Evolutionary conservation across 2,113 vertebrate genomes (phyloP).

Genomic region (Phyllostomus hastatus): DNA sequence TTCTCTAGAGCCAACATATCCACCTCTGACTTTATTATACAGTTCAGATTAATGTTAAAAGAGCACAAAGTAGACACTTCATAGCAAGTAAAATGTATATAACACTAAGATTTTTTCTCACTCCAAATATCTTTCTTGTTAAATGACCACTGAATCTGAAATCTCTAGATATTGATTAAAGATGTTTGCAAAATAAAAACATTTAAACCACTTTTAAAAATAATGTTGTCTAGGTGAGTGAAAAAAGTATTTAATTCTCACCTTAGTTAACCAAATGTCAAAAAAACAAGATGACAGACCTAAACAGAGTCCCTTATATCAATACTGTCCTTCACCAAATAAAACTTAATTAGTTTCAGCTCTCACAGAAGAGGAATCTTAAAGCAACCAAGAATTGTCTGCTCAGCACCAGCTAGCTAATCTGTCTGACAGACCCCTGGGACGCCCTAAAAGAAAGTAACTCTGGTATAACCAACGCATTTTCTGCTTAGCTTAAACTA

Average conservation of each 20-base stretch:
- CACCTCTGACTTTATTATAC: not conserved
- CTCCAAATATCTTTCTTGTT: not conserved
- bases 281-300: not conserved
- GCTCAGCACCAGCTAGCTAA: not conserved
- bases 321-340: not conserved
- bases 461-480: not conserved
- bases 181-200: not conserved
- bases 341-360: not conserved
- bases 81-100: not conserved
- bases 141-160: not conserved
- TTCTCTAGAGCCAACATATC: not conserved
- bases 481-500: not conserved
- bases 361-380: not conserved
- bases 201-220: not conserved
- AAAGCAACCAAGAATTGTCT: not conserved
- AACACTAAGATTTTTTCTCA: not conserved
- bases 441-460: not conserved
- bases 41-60: slow-evolving; percentile 11
- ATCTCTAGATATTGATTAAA: not conserved
- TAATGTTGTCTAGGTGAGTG: not conserved
- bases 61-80: not conserved
- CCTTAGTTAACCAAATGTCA: not conserved
- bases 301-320: not conserved
- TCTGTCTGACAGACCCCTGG: not conserved
- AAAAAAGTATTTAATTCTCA: not conserved